Percentiles rank a stretch among this genome's conserved stretches.
These are phyloP conservation scores for Anthonomus grandis DNA, from an alignment of 1,140 invertebrate species.

Conservation along the genomic window DNA sequence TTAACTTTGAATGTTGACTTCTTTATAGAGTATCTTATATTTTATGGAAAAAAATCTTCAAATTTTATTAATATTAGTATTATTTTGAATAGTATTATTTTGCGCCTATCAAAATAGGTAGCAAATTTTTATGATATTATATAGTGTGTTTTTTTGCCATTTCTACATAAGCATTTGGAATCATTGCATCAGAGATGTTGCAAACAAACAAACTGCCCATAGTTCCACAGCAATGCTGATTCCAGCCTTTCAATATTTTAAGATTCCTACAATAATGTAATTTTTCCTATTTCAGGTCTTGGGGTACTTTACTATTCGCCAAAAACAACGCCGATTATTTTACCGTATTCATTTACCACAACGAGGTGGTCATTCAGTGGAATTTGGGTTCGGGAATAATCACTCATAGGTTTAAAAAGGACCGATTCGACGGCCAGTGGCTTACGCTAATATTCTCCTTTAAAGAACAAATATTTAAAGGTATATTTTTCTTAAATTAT, in stretches of 20 bases:
- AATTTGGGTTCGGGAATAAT: constrained; percentile 53
- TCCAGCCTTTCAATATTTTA: not conserved
- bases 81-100: too few relatives aligned
- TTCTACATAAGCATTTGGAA: too few relatives aligned
- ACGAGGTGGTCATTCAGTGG: constrained; percentile 66
- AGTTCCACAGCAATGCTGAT: too few relatives aligned
- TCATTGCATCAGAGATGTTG: too few relatives aligned
- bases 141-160: too few relatives aligned
- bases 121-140: too few relatives aligned
- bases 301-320: constrained; percentile 66
- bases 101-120: too few relatives aligned
- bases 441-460: constrained; percentile 59
- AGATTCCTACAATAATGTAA: not conserved
- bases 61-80: too few relatives aligned
- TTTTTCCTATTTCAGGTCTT: constrained; percentile 52
- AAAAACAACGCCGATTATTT: constrained; percentile 61
- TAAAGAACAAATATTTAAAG: constrained; percentile 55
- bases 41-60: too few relatives aligned
- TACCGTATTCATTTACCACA: constrained; percentile 66
- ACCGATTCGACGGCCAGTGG: constrained; percentile 64
- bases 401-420: constrained; percentile 57
- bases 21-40: too few relatives aligned
- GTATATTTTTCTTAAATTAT: constrained; percentile 33
- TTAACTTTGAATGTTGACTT: too few relatives aligned
- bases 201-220: too few relatives aligned